These are phyloP conservation scores for Bombus confusus DNA, from an alignment of 1,140 invertebrate genomes.

Conservation along the genomic window DNA sequence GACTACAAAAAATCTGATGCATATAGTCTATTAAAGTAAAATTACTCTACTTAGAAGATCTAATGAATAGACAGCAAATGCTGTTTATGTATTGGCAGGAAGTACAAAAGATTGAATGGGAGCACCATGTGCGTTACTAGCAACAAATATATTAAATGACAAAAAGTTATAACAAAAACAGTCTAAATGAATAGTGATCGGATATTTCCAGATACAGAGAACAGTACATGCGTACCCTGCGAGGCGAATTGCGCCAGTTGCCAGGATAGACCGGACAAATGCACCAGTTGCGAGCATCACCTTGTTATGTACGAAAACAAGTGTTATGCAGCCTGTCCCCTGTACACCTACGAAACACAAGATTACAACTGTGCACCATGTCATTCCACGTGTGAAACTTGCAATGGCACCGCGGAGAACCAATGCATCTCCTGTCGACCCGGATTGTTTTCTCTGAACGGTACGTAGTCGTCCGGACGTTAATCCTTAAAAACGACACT, in stretches of 20 bases:
- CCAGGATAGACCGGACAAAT: conserved; percentile 90
- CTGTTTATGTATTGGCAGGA: too few species aligned
- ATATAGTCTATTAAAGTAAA: too few species aligned
- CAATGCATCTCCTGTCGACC: conserved; percentile 91
- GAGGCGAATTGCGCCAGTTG: conserved; percentile 91
- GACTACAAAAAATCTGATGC: too few species aligned
- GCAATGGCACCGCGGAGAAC: conserved; percentile 88
- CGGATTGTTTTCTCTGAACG: conserved; percentile 86
- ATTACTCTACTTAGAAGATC: too few species aligned
- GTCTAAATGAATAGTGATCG: background rate
- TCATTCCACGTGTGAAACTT: conserved; percentile 91
- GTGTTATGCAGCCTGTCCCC: conserved; percentile 91
- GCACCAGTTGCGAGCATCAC: conserved; percentile 92
- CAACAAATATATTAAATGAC: too few species aligned
- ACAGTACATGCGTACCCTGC: conserved; percentile 90
- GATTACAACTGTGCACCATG: conserved; percentile 91
- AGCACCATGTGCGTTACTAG: too few species aligned
- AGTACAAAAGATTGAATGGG: too few species aligned
- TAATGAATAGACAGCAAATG: too few species aligned
- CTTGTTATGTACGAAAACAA: conserved; percentile 90
- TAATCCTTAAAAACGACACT: background rate
- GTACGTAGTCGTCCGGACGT: conserved; percentile 75
- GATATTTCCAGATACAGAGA: conserved; percentile 84
- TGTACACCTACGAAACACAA: conserved; percentile 91
- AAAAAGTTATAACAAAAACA: background rate